phyloP scores from a whole-genome alignment of 2,888 invertebrate genomes.

The Drosophila pullipes region DNA sequence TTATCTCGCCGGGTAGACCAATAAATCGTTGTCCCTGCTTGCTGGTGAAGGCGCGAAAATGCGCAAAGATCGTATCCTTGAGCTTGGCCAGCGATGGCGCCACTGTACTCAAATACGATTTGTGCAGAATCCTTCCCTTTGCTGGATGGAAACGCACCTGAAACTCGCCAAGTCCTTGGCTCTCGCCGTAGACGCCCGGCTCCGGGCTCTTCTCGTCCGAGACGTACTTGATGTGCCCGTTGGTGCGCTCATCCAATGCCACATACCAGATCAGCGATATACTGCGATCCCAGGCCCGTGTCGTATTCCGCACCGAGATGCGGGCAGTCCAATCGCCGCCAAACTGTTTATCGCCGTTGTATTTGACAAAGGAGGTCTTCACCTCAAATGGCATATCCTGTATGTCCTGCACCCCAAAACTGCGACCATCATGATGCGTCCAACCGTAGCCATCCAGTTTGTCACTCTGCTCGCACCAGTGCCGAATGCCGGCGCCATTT shows the following conservation, averaged over 20 bases:
- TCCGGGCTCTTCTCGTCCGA: constrained; percentile 82
- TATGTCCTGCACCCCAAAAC: constrained; percentile 96
- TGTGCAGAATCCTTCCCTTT: constrained; percentile 88
- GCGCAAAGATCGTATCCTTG: constrained; percentile 91
- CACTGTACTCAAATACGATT: constrained; percentile 90
- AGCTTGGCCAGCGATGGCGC: constrained; percentile 90
- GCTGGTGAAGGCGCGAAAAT: constrained; percentile 88
- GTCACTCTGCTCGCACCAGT: constrained; percentile 97
- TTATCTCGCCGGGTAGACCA: constrained; percentile 88
- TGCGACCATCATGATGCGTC: constrained; percentile 96
- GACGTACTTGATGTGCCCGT: constrained; percentile 86
- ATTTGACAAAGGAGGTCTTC: constrained; percentile 95
- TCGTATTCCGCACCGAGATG: constrained; percentile 87
- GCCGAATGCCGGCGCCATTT: constrained; percentile 92
- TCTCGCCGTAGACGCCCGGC: constrained; percentile 88
- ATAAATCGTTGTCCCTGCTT: constrained; percentile 87
- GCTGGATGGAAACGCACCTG: constrained; percentile 84
- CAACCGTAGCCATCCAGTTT: constrained; percentile 93
- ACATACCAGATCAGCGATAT: constrained; percentile 92
- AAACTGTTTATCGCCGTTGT: constrained; percentile 90
- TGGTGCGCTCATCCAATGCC: constrained; percentile 91
- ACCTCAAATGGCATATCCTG: constrained; percentile 91
- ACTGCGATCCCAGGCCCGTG: constrained; percentile 79
- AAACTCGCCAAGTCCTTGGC: constrained; percentile 92
- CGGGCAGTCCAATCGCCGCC: constrained; percentile 98